These are phyloP conservation scores for Pycnomerus fuliginosus DNA, from an alignment of 2,888 invertebrate species.

Conservation along the genomic window DNA sequence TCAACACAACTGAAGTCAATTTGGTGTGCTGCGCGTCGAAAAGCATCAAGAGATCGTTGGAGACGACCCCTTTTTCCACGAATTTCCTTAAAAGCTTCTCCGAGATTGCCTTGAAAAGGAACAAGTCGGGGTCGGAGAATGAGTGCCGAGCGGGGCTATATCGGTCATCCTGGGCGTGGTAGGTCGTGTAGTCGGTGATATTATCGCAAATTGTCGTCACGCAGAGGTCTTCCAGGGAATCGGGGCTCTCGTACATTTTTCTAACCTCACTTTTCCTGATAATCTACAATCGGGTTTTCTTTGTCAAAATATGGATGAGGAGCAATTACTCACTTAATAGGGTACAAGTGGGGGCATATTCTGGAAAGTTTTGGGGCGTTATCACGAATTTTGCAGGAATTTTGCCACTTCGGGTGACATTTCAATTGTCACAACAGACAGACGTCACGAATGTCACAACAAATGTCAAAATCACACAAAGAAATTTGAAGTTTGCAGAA, in stretches of 20 bases:
- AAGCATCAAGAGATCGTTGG: constrained; percentile 61
- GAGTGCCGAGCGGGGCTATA: constrained; percentile 32
- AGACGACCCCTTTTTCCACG: constrained; percentile 59
- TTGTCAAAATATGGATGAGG: too few species aligned
- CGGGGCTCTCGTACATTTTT: constrained; percentile 63
- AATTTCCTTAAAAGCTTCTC: constrained; percentile 58
- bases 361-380: too few species aligned
- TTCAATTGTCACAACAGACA: too few species aligned
- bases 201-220: constrained; percentile 66
- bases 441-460: too few species aligned
- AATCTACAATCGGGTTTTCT: too few species aligned
- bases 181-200: constrained; percentile 50
- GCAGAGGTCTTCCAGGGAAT: constrained; percentile 63
- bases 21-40: constrained; percentile 62
- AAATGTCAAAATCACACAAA: too few species aligned
- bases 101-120: constrained; percentile 60
- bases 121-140: constrained; percentile 59
- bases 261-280: constrained; percentile 17
- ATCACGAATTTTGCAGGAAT: too few species aligned
- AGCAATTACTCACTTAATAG: too few species aligned
- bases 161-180: background rate
- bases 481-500: too few species aligned
- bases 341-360: too few species aligned
- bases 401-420: too few species aligned
- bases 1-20: constrained; percentile 60